Percentiles rank a stretch among this genome's conserved stretches.
phyloP scores from a whole-genome alignment of 2,888 invertebrate genomes.

The Drosophila histrio region DNA sequence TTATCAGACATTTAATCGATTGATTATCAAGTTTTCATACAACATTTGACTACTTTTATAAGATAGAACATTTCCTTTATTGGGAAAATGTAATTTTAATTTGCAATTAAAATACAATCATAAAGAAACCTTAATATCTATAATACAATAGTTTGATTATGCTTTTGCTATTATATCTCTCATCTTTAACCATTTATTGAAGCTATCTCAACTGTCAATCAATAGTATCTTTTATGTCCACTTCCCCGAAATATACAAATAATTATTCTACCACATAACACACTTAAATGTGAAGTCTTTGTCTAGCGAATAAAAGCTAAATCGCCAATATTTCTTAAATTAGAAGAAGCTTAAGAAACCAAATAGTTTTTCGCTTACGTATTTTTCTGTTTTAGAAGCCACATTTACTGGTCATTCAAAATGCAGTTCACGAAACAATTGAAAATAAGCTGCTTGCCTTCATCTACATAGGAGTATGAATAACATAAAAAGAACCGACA shows the following conservation, averaged over 20 bases:
- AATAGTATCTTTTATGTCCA: not conserved
- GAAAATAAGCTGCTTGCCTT: not conserved
- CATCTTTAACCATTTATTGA: not conserved
- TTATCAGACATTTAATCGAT: slow-evolving; percentile 10
- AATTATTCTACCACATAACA: not conserved
- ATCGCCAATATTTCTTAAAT: not conserved
- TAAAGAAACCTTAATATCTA: not conserved
- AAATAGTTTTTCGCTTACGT: not conserved
- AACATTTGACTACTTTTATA: not conserved
- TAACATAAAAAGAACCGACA: slow-evolving; percentile 1
- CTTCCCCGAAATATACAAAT: not conserved
- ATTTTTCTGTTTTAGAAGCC: not conserved
- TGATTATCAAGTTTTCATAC: slow-evolving; percentile 28
- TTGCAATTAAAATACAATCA: no score
- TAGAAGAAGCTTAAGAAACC: not conserved
- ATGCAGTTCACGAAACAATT: not conserved
- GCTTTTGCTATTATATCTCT: not conserved
- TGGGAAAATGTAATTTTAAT: no score
- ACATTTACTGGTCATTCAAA: not conserved
- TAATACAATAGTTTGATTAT: not conserved
- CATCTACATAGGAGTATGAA: not conserved
- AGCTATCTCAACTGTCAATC: not conserved
- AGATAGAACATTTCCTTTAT: not conserved
- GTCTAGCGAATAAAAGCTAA: not conserved
- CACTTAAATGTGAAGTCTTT: not conserved